These are phyloP conservation scores for Eledona agricola DNA, from an alignment of 2,888 invertebrate genomes.

Conservation along the genomic window DNA sequence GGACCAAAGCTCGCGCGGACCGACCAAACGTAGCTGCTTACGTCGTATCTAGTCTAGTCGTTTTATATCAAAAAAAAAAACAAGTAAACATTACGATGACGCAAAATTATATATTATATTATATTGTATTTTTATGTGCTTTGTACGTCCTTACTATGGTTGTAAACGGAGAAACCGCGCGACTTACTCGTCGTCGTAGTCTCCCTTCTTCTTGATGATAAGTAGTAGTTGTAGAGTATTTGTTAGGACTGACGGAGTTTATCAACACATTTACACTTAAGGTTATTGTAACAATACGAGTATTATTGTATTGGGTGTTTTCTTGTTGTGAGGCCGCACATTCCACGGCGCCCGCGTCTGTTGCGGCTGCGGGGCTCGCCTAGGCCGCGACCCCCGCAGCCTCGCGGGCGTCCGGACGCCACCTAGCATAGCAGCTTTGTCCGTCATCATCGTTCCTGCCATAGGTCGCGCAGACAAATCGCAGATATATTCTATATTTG, in stretches of 20 bases:
- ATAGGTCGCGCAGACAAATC: constrained; percentile 51
- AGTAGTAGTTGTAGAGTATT: constrained; percentile 54
- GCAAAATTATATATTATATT: no score
- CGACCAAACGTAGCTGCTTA: constrained; percentile 58
- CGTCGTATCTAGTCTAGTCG: constrained; percentile 60
- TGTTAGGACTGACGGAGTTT: constrained; percentile 61
- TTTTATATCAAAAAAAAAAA: constrained; percentile 59
- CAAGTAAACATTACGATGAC: no score
- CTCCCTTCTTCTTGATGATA: constrained; percentile 32
- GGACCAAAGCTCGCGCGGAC: constrained; percentile 60
- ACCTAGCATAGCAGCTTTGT: constrained; percentile 61
- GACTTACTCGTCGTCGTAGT: no score
- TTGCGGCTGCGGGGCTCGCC: constrained; percentile 55
- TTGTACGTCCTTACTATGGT: constrained; percentile 59
- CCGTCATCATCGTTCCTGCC: constrained; percentile 63
- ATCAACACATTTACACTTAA: constrained; percentile 44
- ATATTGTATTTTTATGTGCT: constrained; percentile 62
- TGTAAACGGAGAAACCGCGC: constrained; percentile 39
- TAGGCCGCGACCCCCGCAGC: constrained; percentile 42
- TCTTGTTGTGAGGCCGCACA: constrained; percentile 60
- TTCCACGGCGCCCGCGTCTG: constrained; percentile 52
- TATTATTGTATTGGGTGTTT: constrained; percentile 59
- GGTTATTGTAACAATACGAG: constrained; percentile 45
- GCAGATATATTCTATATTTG: constrained; percentile 53
- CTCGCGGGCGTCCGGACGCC: constrained; percentile 49